These are phyloP conservation scores for Epinotia ramella DNA, from an alignment of 2,888 invertebrate genomes.

Conservation along the genomic window DNA sequence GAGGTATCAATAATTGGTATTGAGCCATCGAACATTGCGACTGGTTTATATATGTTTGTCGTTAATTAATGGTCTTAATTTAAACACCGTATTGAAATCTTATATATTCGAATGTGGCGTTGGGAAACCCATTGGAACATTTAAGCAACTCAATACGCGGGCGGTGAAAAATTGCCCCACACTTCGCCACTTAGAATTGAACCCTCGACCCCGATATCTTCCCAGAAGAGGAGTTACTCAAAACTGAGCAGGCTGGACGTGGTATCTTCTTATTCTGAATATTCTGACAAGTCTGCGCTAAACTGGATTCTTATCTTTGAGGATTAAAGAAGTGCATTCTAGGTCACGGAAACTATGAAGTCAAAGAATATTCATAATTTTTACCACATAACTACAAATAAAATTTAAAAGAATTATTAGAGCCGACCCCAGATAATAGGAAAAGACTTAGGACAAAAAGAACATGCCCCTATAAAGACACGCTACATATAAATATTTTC, in stretches of 20 bases:
- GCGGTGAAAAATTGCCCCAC: constrained; percentile 50
- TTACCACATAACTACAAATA: neutral
- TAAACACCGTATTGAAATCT: too few relatives aligned
- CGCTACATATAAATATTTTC: too few relatives aligned
- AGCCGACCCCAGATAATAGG: neutral
- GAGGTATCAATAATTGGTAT: too few relatives aligned
- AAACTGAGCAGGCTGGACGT: neutral
- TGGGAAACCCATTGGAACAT: constrained; percentile 17
- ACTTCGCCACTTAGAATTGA: constrained; percentile 47
- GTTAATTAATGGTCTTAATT: too few relatives aligned
- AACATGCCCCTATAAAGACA: too few relatives aligned
- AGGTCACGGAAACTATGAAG: neutral
- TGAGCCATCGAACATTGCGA: too few relatives aligned
- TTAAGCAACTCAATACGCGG: constrained; percentile 39
- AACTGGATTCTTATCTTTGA: too few relatives aligned
- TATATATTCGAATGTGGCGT: neutral
- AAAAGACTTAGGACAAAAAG: too few relatives aligned
- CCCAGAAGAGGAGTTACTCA: constrained; percentile 9
- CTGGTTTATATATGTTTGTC: too few relatives aligned
- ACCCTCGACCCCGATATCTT: constrained; percentile 33
- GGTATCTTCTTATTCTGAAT: constrained; percentile 9
- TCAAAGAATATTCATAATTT: neutral
- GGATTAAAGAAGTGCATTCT: neutral
- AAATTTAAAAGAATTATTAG: neutral
- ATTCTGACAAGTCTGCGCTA: neutral